Evolutionary conservation across 2,113 vertebrate genomes (phyloP).

Genomic region (Oreochromis tanganicae): DNA sequence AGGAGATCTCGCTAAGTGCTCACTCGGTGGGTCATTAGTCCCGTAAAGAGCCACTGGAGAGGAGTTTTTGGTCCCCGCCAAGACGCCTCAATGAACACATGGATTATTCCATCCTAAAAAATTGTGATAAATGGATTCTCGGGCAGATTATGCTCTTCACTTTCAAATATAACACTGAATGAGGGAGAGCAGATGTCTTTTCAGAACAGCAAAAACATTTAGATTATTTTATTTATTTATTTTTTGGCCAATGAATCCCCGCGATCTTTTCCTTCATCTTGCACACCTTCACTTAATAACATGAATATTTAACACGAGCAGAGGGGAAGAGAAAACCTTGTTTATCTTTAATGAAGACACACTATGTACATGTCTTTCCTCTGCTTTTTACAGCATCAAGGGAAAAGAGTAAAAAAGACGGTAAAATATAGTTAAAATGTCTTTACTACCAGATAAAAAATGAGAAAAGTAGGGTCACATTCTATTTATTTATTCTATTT

Average conservation of each 20-base stretch:
- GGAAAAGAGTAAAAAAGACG: not conserved
- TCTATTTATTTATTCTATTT: not conserved
- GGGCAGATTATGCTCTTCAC: not conserved
- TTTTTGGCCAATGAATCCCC: not conserved
- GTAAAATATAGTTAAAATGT: not conserved
- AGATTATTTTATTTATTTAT: not conserved
- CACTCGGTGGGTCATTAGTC: constrained; percentile 11
- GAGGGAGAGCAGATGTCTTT: not conserved
- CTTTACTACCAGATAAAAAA: not conserved
- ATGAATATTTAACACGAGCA: not conserved
- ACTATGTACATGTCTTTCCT: not conserved
- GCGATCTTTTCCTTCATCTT: not conserved
- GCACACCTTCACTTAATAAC: not conserved
- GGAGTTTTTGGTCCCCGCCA: not conserved
- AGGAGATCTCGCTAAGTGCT: not conserved
- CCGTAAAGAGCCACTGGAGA: not conserved
- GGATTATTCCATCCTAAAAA: constrained; percentile 18
- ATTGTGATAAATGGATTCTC: not conserved
- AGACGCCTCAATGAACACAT: constrained; percentile 27
- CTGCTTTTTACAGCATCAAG: not conserved
- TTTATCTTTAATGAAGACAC: not conserved
- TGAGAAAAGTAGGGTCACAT: no score
- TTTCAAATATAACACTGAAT: constrained; percentile 1
- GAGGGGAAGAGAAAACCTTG: not conserved
- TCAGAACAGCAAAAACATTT: not conserved